Evolutionary conservation across 2,888 invertebrate species (phyloP), one percentile per base, ranked within the genome.

Genomic region (Argynnis bischoffii): DNA sequence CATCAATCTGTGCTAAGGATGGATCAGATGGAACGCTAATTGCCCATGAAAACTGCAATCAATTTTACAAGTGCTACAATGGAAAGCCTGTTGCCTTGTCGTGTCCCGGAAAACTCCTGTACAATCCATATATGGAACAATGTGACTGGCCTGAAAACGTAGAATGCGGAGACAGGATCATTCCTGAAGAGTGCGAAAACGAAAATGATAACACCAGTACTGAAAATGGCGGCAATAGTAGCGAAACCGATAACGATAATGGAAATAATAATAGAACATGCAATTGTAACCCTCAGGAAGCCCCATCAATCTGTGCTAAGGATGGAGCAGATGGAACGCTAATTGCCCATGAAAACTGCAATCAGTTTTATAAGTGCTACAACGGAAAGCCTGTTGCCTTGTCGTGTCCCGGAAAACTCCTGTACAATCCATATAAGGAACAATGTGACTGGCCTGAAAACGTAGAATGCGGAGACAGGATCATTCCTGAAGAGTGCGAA

Each of bases 121-220:
- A 74, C 65, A 82, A 83, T 55, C 77, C 80, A 0, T 46, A 64
- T 14, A 79, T 66, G 3, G 64, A 74, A 6, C 69, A 65, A 6
- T 85, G 85, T 69, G 83, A 84, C 46, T 84, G 80, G 81, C 75
- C 83, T 8, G 51, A 64, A 3, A 77, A 75, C 16, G 81, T 82
- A 5, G 67, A 78, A 8, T 82, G 82, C 50, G 77, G 77, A 6
- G 73, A 78, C 26, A 74, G 79, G 18, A 63, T 66, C 0, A 73
- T 75, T 53, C 67, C 46, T 6, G 69, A 64, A 4, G 54, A 55
- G 16, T 72, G 69, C 0, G 71, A 71, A 13, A 65, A 69, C 11
- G 54, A 59, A 5, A 47, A 64, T 4, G 69, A 41, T 5, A 15
- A 57, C 18, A 47, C 5, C 15, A 57, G 0, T 21, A 21, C 4